Base-by-base conservation (phyloP, 2,888 invertebrate genomes). In the Boloria euphrosyne region DNA sequence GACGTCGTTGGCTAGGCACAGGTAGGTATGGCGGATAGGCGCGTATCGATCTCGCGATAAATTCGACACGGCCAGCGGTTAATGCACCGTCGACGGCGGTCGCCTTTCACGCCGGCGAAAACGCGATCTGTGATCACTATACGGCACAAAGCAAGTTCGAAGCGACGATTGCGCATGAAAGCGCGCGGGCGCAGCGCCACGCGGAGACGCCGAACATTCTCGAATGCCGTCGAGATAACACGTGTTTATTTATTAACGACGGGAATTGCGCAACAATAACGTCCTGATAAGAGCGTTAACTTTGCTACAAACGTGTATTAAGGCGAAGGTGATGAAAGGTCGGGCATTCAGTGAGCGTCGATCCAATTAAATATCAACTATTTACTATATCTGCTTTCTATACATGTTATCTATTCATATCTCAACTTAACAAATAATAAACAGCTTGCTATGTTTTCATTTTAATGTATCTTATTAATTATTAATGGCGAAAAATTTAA, bases 1-100 rank as follows among this genome's bases (percentile, higher is more conserved):
- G 85, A 87, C 87, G 87, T 82, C 79, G 77, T 70, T 76, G 75
- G 77, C 77, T 78, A 79, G 80, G 80, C 80, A 76, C 84, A 84
- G 82, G 81, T 80, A 80, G 79, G 80, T 51, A 62, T 57, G 51
- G 55, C 80, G 80, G 78, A 79, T 77, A 76, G 74, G 77, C 78
- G 78, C 79, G 80, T 86, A 88, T 89, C 84, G 87, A 90, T 89
- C 89, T 80, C 77, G 83, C 84, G 87, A 89, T 89, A 87, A 88
- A 89, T 89, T 88, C 84, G 87, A 86, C 84, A 84, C 83, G 82
- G 82, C 76, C 80, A 83, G 83, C 89, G 89, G 88, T 88, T 86
- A 89, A 88, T 84, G 89, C 86, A 87, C 84, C 82, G 83, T 75
- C 78, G 82, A 73, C 78, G 72, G 79, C 83, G 81, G 77, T 80